A percentile compares a stretch with the other conserved stretches of the same genome.
Conservation (phyloP, 2,113 vertebrate genomes). For the Ochotona princeps region DNA sequence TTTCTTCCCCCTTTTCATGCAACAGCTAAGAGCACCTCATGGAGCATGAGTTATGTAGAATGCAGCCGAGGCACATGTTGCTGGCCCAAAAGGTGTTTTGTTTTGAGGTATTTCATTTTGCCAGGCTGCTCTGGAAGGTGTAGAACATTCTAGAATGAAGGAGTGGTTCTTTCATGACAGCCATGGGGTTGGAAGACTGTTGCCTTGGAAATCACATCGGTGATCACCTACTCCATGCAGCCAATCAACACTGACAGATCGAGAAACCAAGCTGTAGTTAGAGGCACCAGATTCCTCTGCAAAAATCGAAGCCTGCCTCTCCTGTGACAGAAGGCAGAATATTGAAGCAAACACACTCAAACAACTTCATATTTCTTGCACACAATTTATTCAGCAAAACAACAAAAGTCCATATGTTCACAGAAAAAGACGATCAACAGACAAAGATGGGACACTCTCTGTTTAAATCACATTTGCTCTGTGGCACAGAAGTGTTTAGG, state of each 20-base stretch:
- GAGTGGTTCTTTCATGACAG: not conserved
- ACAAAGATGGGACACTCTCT: not conserved
- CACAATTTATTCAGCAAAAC: not conserved
- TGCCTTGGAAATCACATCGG: conserved; percentile 31
- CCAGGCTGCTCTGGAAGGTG: not conserved
- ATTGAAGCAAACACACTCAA: not conserved
- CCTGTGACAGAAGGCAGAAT: not conserved
- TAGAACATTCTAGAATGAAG: conserved; percentile 12
- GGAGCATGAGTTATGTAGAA: not conserved
- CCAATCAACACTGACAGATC: not conserved
- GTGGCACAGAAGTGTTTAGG: rapidly evolving
- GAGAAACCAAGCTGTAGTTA: rapidly evolving
- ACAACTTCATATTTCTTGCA: not conserved
- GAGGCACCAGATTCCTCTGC: not conserved
- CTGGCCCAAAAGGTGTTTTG: rapidly evolving
- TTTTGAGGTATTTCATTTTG: rapidly evolving
- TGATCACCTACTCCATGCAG: not conserved
- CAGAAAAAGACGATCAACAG: not conserved
- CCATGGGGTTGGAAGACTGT: conserved; percentile 17
- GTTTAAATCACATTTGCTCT: not conserved
- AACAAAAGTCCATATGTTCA: not conserved
- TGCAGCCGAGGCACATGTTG: not conserved
- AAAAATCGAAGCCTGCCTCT: not conserved
- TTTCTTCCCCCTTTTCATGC: not conserved
- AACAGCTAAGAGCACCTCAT: not conserved